Conservation (phyloP, 2,797 vertebrate species). For the Apodemus agrarius region DNA sequence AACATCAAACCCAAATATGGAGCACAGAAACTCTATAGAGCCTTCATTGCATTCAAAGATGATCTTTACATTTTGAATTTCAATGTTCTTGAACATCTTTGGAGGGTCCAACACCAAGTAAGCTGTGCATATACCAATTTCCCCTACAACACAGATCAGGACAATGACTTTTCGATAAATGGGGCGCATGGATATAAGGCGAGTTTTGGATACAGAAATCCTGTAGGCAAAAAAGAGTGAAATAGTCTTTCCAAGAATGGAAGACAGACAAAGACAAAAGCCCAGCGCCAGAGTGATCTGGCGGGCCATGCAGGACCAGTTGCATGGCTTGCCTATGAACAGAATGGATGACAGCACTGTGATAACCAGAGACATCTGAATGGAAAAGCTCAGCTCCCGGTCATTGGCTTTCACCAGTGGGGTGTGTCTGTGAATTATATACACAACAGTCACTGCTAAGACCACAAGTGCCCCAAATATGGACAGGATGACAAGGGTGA, state of each 20-base stretch:
- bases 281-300: conserved; percentile 91
- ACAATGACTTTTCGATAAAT: neutral
- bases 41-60: conserved; percentile 92
- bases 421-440: neutral
- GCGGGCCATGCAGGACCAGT: conserved; percentile 85
- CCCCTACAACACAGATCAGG: neutral
- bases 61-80: conserved; percentile 92
- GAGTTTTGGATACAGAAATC: neutral
- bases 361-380: neutral
- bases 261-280: conserved; percentile 91
- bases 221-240: conserved; percentile 87
- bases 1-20: neutral
- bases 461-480: neutral
- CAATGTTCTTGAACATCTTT: conserved; percentile 81
- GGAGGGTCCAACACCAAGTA: neutral
- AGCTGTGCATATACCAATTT: neutral
- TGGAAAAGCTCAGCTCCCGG: neutral
- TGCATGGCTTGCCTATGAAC: neutral
- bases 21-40: conserved; percentile 92
- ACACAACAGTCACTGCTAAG: neutral
- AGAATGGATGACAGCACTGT: neutral
- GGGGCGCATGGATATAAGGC: neutral
- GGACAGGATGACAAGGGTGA: neutral
- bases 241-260: conserved; percentile 91
- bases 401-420: neutral